phyloP scores from a whole-genome alignment of 2,113 vertebrate genomes.

The Rhipidura dahli region DNA sequence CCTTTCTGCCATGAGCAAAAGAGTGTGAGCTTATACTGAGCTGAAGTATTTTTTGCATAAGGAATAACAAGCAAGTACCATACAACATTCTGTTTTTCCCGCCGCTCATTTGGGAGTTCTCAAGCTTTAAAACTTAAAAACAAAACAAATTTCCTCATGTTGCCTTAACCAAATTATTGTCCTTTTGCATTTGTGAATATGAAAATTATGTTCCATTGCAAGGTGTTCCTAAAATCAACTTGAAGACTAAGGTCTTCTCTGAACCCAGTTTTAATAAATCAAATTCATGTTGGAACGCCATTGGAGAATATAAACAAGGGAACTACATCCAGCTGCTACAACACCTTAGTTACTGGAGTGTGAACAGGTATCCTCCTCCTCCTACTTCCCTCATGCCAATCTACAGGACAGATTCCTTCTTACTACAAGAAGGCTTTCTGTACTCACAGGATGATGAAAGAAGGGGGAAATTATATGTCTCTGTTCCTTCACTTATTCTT shows the following conservation, averaged over 20 bases:
- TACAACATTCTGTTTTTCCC: not conserved
- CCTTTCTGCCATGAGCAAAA: not conserved
- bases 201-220: not conserved
- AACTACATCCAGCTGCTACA: not conserved
- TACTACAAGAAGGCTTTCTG: not conserved
- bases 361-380: not conserved
- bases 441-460: not conserved
- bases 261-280: not conserved
- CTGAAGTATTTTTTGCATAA: not conserved
- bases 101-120: not conserved
- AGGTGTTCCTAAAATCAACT: not conserved
- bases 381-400: fast-evolving
- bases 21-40: not conserved
- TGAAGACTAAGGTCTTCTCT: not conserved
- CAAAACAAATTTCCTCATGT: not conserved
- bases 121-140: not conserved
- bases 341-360: not conserved
- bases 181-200: not conserved
- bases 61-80: not conserved
- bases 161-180: not conserved
- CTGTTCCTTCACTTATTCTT: not conserved
- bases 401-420: not conserved
- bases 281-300: not conserved
- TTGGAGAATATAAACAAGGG: not conserved
- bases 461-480: fast-evolving